Percentiles rank a stretch among this genome's conserved stretches.
These are phyloP conservation scores for Hypomecis punctinalis DNA, from an alignment of 2,888 invertebrate genomes.

Conservation along the genomic window DNA sequence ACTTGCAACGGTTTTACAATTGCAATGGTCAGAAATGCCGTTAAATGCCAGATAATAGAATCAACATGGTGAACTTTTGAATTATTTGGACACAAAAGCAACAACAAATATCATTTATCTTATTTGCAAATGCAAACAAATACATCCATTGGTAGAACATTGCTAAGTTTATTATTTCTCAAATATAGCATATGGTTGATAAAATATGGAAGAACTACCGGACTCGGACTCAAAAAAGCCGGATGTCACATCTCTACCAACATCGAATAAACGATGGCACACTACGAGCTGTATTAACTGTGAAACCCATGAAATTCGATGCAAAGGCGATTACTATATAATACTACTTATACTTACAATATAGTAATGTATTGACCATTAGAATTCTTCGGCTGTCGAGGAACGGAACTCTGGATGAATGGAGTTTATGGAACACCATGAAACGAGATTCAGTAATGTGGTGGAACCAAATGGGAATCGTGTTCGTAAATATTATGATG, in stretches of 20 bases:
- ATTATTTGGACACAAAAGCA: too few species aligned
- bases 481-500: constrained; percentile 10
- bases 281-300: constrained; percentile 22
- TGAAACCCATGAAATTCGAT: constrained; percentile 30
- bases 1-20: too few species aligned
- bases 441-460: constrained; percentile 18
- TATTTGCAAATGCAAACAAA: too few species aligned
- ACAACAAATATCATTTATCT: too few species aligned
- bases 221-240: background rate
- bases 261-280: constrained; percentile 5
- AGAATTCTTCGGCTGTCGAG: constrained; percentile 23
- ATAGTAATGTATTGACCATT: constrained; percentile 24
- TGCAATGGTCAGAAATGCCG: too few species aligned
- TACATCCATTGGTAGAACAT: too few species aligned
- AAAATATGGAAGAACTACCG: background rate
- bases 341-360: constrained; percentile 17
- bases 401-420: constrained; percentile 20
- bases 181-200: background rate
- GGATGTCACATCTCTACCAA: constrained; percentile 13
- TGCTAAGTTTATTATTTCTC: too few species aligned
- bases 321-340: constrained; percentile 30
- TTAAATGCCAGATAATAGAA: too few species aligned
- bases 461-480: constrained; percentile 6
- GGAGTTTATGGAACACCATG: constrained; percentile 18
- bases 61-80: too few species aligned